Evolutionary conservation across 1,140 invertebrate genomes (phyloP), one percentile per base, ranked within the genome.

Genomic region (Lordiphosa collinella): DNA sequence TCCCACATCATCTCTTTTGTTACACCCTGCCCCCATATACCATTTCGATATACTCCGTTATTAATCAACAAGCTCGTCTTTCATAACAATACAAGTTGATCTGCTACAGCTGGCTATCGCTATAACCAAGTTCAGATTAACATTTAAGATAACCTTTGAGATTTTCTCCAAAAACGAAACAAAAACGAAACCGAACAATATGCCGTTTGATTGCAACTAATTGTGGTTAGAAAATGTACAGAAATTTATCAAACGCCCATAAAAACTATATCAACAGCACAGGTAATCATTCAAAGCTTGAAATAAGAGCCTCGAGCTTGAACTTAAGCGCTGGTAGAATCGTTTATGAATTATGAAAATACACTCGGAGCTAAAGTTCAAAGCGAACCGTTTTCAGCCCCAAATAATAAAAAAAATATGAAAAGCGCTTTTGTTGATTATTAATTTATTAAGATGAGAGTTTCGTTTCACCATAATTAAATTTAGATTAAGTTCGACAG

Each of bases 341-440:
- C 76, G 75, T 75, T 79, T 82, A 75, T 82, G 82, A 79, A 75
- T 82, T 79, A 79, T 79, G 75, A 79, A 79, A 79, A 79, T 79
- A 82, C 61, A 82, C 59, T 82, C 67, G 16, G 53, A 36, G 31
- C 75, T 54, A 44, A 48, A 82, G 72, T 82, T 79, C 75, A 80
- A 80, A 84, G 76, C 78, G 66, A 50, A 72, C 66, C 78, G 78
- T 63, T 67, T 60, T 38, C 16, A 34, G 32, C 34, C 32, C 37
- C 35, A 29, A 34, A 36, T 18, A 57, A 50, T 47, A 73, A 59
- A 84, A 73, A 59, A 84, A 76, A 75, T 82, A 82, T 82, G 62
- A 82, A 82, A 82, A 82, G 78, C 78, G 53, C 49, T 58, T 71
- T 82, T 61, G 54, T 76, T 82, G 71, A 76, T 80, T 84, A 80